These are phyloP conservation scores for Hippocampus abdominalis DNA, from an alignment of 2,113 vertebrate species.

Conservation along the genomic window DNA sequence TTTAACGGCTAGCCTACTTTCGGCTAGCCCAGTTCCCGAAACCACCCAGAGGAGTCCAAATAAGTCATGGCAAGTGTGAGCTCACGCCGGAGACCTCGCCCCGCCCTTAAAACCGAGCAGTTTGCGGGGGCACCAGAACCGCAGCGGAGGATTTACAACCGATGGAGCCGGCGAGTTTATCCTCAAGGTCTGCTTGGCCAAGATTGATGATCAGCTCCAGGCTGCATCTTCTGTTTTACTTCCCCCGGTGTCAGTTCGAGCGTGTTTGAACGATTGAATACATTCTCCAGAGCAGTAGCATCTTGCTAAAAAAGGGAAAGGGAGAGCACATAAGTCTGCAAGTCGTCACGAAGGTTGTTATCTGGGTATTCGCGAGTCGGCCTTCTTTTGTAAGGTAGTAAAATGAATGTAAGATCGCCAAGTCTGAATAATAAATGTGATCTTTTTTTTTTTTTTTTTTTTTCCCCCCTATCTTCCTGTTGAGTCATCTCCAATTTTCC, in stretches of 20 bases:
- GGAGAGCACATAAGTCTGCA: slow-evolving; percentile 45
- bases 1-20: slow-evolving; percentile 62
- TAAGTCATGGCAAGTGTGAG: slow-evolving; percentile 58
- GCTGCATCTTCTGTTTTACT: slow-evolving; percentile 64
- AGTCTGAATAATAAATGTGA: slow-evolving; percentile 10
- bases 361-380: slow-evolving; percentile 35
- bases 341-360: slow-evolving; percentile 58
- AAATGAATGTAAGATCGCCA: background rate
- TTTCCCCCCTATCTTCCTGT: slow-evolving; percentile 2
- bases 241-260: slow-evolving; percentile 62
- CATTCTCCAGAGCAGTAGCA: slow-evolving; percentile 62
- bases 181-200: slow-evolving; percentile 35
- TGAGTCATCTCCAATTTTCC: slow-evolving; percentile 22
- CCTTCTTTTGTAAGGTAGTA: background rate
- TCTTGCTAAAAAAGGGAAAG: slow-evolving; percentile 72
- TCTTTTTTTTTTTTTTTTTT: slow-evolving; percentile 20
- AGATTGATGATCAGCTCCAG: slow-evolving; percentile 49
- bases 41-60: slow-evolving; percentile 53
- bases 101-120: slow-evolving; percentile 34
- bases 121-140: slow-evolving; percentile 28
- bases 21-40: slow-evolving; percentile 63
- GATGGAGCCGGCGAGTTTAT: background rate
- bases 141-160: slow-evolving; percentile 8
- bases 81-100: slow-evolving; percentile 29
- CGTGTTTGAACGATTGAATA: slow-evolving; percentile 61